Percentiles rank a stretch among this genome's conserved stretches.
Conservation (phyloP, 2,888 invertebrate genomes). For the Patella depressa region DNA sequence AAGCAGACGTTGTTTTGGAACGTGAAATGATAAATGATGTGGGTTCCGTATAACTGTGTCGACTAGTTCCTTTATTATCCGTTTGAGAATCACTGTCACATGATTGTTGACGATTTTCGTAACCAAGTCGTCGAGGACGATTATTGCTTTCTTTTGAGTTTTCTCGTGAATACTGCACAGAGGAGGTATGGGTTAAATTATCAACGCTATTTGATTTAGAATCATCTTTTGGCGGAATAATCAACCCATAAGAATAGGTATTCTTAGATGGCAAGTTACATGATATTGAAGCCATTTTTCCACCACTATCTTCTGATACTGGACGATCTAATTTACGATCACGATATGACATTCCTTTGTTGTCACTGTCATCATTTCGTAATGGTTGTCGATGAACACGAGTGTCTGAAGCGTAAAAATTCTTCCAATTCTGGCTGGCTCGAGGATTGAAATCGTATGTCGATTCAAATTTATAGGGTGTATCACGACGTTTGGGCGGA, state of each 20-base stretch:
- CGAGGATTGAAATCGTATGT: background rate
- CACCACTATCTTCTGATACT: slow-evolving; percentile 42
- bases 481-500: background rate
- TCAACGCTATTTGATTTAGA: slow-evolving; percentile 40
- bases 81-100: slow-evolving; percentile 11
- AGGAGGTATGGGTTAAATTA: slow-evolving; percentile 39
- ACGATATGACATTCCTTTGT: slow-evolving; percentile 15
- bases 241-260: slow-evolving; percentile 61
- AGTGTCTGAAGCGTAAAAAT: background rate
- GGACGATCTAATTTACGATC: slow-evolving; percentile 24
- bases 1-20: slow-evolving; percentile 32
- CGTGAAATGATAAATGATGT: slow-evolving; percentile 26
- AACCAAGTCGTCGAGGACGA: slow-evolving; percentile 15
- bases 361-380: slow-evolving; percentile 18
- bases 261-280: slow-evolving; percentile 42
- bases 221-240: slow-evolving; percentile 49
- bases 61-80: background rate
- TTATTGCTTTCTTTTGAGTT: slow-evolving; percentile 8
- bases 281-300: slow-evolving; percentile 45
- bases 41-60: slow-evolving; percentile 3
- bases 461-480: slow-evolving; percentile 6
- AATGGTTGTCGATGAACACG: slow-evolving; percentile 14
- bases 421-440: background rate
- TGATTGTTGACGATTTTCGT: slow-evolving; percentile 15
- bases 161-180: slow-evolving; percentile 17